These are phyloP conservation scores for Xestobium rufovillosum DNA, from an alignment of 2,888 invertebrate species.

Conservation along the genomic window DNA sequence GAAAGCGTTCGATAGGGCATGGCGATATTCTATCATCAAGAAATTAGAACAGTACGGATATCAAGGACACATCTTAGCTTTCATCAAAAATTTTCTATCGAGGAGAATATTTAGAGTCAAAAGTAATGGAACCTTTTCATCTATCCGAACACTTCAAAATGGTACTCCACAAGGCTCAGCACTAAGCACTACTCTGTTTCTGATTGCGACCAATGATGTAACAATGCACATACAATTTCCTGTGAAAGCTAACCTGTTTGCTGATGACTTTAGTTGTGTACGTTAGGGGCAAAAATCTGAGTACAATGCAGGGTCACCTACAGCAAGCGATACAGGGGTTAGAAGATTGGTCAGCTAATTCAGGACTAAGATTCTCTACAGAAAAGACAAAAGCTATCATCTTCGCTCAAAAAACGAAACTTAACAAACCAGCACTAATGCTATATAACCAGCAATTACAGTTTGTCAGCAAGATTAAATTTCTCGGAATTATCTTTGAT, in stretches of 20 bases:
- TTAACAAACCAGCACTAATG: background rate
- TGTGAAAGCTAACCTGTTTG: too few species aligned
- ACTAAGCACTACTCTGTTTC: too few species aligned
- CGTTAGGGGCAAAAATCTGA: too few species aligned
- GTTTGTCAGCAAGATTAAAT: constrained; percentile 8
- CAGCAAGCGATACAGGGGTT: constrained; percentile 2
- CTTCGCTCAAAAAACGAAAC: background rate
- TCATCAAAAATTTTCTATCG: constrained; percentile 14
- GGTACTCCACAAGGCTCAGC: too few species aligned
- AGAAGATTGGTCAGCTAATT: constrained; percentile 6
- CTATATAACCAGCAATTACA: constrained; percentile 5
- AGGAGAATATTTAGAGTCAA: constrained; percentile 10
- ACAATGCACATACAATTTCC: too few species aligned
- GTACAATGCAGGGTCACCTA: constrained; percentile 7
- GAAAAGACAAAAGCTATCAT: constrained; percentile 7
- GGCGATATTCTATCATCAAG: constrained; percentile 7
- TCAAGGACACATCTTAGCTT: constrained; percentile 11
- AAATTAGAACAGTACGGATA: constrained; percentile 10
- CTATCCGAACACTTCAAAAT: too few species aligned
- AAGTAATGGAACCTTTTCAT: too few species aligned
- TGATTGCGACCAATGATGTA: too few species aligned
- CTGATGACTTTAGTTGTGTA: too few species aligned
- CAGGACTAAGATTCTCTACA: constrained; percentile 8
- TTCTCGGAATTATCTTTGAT: constrained; percentile 8
- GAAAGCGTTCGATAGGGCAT: constrained; percentile 16